Conservation (phyloP, 2,797 vertebrate species). For the Diplodus puntazzo region DNA sequence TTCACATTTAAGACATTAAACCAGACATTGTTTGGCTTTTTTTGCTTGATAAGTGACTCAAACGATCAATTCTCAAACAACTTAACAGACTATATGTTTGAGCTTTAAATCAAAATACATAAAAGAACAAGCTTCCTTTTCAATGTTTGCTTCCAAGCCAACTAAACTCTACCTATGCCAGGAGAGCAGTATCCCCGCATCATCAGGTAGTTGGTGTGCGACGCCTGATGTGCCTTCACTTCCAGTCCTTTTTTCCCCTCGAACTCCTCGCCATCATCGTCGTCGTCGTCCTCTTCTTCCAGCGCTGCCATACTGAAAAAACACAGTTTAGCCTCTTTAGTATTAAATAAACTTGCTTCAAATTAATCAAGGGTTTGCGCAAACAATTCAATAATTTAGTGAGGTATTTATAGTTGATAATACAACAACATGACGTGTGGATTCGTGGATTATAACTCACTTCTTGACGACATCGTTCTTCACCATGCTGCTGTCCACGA, state of each 20-base stretch:
- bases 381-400: too few species aligned
- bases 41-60: not conserved
- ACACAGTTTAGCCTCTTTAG: not conserved
- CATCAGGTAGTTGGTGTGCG: slow-evolving; percentile 96
- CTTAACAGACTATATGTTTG: not conserved
- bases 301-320: slow-evolving; percentile 85
- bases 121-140: not conserved
- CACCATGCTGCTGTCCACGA: slow-evolving; percentile 94
- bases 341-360: too few species aligned
- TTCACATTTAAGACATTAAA: not conserved
- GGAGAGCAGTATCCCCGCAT: slow-evolving; percentile 93
- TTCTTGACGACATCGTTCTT: slow-evolving; percentile 93
- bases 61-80: too few species aligned
- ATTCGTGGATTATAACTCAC: slow-evolving; percentile 69
- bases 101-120: not conserved
- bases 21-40: not conserved
- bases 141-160: not conserved
- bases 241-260: slow-evolving; percentile 85
- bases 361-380: too few species aligned
- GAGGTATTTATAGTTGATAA: not conserved
- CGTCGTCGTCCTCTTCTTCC: slow-evolving; percentile 90
- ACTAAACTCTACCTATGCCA: slow-evolving; percentile 80
- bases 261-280: slow-evolving; percentile 82
- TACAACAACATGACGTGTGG: too few species aligned
- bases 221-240: slow-evolving; percentile 92